Conservation (phyloP, 2,888 invertebrate species). For the Catocala nupta region DNA sequence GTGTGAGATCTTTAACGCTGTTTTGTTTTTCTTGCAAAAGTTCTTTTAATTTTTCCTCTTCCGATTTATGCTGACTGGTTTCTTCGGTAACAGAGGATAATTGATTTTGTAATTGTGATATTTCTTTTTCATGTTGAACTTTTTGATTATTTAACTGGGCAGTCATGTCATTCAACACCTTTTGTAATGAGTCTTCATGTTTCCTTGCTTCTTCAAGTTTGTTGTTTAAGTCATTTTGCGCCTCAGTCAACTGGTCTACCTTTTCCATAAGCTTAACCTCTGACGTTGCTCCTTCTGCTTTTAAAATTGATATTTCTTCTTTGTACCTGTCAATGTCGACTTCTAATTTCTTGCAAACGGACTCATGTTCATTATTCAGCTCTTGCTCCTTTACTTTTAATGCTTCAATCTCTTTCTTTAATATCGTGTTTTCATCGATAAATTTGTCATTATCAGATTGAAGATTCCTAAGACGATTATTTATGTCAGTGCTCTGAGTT, state of each 20-base stretch:
- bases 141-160: slow-evolving; percentile 80
- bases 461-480: slow-evolving; percentile 65
- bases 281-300: slow-evolving; percentile 79
- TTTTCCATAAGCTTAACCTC: slow-evolving; percentile 83
- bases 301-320: slow-evolving; percentile 77
- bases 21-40: slow-evolving; percentile 75
- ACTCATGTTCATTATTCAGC: slow-evolving; percentile 70
- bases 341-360: slow-evolving; percentile 74
- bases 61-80: slow-evolving; percentile 64
- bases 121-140: slow-evolving; percentile 73
- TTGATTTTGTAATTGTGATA: slow-evolving; percentile 69
- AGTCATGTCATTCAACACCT: slow-evolving; percentile 78
- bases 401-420: slow-evolving; percentile 77
- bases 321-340: slow-evolving; percentile 81
- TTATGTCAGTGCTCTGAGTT: slow-evolving; percentile 60
- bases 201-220: slow-evolving; percentile 82
- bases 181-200: slow-evolving; percentile 82
- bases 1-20: slow-evolving; percentile 72
- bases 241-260: slow-evolving; percentile 81
- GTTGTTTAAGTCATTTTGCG: slow-evolving; percentile 81
- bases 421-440: slow-evolving; percentile 77
- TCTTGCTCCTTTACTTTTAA: slow-evolving; percentile 76
- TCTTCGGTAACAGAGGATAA: slow-evolving; percentile 65
- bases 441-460: slow-evolving; percentile 74
- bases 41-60: slow-evolving; percentile 65